A percentile compares a stretch with the other conserved stretches of the same genome.
phyloP scores from a whole-genome alignment of 2,888 invertebrate species.

The Tipula helvola region DNA sequence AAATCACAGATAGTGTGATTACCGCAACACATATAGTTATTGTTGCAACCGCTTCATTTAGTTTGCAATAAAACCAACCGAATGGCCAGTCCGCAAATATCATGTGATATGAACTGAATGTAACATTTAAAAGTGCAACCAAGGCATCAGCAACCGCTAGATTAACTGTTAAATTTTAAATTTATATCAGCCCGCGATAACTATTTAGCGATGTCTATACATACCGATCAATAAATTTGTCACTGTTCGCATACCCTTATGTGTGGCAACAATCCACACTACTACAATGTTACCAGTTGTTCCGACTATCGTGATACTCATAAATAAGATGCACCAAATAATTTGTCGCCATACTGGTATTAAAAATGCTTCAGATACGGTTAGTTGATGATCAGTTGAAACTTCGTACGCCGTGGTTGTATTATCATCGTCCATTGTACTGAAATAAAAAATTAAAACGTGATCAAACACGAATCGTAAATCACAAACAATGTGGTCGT shows the following conservation, averaged over 20 bases:
- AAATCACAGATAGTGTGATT: background rate
- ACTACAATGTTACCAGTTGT: background rate
- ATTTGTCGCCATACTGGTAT: background rate
- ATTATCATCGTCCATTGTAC: background rate
- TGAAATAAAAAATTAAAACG: background rate
- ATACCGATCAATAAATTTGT: background rate
- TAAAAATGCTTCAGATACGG: background rate
- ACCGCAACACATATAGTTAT: background rate
- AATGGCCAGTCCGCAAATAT: background rate
- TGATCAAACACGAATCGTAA: background rate
- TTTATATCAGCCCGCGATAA: background rate
- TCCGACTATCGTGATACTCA: background rate
- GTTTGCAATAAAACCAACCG: background rate
- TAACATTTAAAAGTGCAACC: background rate
- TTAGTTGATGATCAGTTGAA: background rate
- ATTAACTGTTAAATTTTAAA: background rate
- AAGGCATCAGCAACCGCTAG: background rate
- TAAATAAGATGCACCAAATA: background rate
- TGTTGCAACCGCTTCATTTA: background rate
- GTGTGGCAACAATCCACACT: background rate
- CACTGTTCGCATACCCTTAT: background rate
- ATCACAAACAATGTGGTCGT: background rate
- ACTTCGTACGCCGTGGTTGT: background rate
- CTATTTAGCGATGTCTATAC: background rate
- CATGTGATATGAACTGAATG: background rate